Evolutionary conservation across 2,113 vertebrate species (phyloP).

Genomic region (Stomatorhinus ivindoensis): DNA sequence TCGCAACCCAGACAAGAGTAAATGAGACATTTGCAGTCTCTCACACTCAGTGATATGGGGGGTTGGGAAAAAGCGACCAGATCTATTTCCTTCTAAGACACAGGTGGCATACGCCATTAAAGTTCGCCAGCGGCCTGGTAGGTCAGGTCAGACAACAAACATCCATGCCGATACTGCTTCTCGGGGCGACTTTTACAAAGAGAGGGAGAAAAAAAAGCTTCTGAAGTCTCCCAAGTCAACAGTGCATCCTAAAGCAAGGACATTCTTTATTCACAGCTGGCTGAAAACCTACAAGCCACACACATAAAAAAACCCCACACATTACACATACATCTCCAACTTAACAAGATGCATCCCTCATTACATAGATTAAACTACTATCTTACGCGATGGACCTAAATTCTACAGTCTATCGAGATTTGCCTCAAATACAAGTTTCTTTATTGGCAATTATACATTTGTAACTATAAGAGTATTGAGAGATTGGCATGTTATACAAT

Average conservation of each 20-base stretch:
- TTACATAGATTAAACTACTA: neutral
- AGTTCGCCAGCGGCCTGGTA: neutral
- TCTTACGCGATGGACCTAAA: neutral
- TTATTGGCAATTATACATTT: neutral
- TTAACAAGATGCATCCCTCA: neutral
- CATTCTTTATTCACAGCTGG: neutral
- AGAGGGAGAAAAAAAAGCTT: neutral
- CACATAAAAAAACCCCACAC: neutral
- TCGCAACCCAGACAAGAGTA: slow-evolving; percentile 39
- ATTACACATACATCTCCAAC: neutral
- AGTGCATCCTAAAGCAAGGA: neutral
- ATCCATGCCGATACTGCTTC: neutral
- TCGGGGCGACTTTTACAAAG: neutral
- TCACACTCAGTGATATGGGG: slow-evolving; percentile 33
- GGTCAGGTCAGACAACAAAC: neutral
- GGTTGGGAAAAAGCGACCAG: slow-evolving; percentile 18
- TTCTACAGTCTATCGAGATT: neutral
- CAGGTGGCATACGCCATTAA: neutral
- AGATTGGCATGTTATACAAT: neutral
- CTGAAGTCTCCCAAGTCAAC: neutral
- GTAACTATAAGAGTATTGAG: neutral
- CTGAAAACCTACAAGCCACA: neutral
- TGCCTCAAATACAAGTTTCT: neutral
- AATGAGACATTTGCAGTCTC: slow-evolving; percentile 47
- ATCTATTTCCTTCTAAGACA: slow-evolving; percentile 12